Evolutionary conservation across 1,140 invertebrate genomes (phyloP).

Genomic region (Lepidurus apus): DNA sequence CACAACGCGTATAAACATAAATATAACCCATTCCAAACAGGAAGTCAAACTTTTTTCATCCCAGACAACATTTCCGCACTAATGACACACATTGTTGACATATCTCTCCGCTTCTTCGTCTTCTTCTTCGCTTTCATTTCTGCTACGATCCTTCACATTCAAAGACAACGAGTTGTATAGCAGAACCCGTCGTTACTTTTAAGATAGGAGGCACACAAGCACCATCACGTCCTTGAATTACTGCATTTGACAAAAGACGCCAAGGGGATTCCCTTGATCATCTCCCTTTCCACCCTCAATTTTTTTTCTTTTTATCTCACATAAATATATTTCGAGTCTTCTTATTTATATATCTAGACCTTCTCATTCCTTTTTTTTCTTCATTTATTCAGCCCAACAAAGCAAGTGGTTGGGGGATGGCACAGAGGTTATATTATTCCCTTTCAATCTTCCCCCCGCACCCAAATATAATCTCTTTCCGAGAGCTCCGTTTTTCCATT

Average conservation of each 20-base stretch:
- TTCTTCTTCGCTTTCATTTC: background rate
- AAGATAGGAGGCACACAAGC: background rate
- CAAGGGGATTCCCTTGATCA: background rate
- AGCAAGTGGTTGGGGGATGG: too few relatives aligned
- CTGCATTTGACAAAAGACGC: background rate
- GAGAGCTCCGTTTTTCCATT: too few relatives aligned
- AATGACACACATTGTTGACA: slow-evolving; percentile 16
- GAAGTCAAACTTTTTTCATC: background rate
- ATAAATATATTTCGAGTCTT: background rate
- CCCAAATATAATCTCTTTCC: too few relatives aligned
- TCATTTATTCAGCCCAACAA: too few relatives aligned
- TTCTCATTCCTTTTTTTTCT: background rate
- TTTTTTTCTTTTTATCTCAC: background rate
- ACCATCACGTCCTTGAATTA: slow-evolving; percentile 5
- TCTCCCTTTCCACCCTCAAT: background rate
- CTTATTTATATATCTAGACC: background rate
- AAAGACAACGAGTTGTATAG: background rate
- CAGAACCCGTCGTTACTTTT: slow-evolving; percentile 5
- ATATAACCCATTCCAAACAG: too few relatives aligned
- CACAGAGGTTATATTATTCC: too few relatives aligned
- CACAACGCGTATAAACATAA: too few relatives aligned
- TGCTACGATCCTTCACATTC: background rate
- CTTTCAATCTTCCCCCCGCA: too few relatives aligned
- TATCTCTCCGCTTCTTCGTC: background rate
- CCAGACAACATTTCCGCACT: background rate